These are phyloP conservation scores for Otocyon megalotis DNA, from an alignment of 2,113 vertebrate genomes.

Conservation along the genomic window DNA sequence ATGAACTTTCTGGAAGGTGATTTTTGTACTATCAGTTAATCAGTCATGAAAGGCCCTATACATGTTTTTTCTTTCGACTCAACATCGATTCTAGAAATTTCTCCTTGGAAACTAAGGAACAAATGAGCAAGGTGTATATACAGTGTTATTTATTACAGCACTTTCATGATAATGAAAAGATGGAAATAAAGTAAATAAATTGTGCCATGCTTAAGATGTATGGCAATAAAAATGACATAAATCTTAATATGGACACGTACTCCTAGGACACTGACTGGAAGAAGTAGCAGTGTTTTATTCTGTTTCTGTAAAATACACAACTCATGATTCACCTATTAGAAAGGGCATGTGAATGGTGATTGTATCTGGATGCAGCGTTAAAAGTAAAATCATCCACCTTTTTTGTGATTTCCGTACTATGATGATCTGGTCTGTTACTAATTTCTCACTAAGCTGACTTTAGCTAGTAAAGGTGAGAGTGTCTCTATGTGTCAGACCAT, in stretches of 20 bases:
- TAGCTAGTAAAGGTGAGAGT: background rate
- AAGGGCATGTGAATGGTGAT: background rate
- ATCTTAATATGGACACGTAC: background rate
- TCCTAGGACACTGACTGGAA: background rate
- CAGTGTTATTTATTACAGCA: background rate
- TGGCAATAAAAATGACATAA: background rate
- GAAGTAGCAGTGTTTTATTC: background rate
- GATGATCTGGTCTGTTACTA: background rate
- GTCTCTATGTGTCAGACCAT: background rate
- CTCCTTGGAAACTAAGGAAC: background rate
- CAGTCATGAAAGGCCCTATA: background rate
- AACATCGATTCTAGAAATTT: background rate
- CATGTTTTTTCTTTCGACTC: background rate
- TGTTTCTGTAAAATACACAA: background rate
- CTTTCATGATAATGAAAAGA: background rate
- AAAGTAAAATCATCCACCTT: slow-evolving; percentile 1
- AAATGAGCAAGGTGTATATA: background rate
- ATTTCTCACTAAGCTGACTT: background rate
- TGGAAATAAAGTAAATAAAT: slow-evolving; percentile 39
- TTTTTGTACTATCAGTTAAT: slow-evolving; percentile 17
- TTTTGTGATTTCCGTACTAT: background rate
- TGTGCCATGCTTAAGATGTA: background rate
- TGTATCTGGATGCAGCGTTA: background rate
- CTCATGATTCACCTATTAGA: background rate
- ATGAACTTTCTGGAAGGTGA: background rate